Base-by-base conservation (phyloP, 2,797 vertebrate genomes). In the Pagetopsis macropterus region DNA sequence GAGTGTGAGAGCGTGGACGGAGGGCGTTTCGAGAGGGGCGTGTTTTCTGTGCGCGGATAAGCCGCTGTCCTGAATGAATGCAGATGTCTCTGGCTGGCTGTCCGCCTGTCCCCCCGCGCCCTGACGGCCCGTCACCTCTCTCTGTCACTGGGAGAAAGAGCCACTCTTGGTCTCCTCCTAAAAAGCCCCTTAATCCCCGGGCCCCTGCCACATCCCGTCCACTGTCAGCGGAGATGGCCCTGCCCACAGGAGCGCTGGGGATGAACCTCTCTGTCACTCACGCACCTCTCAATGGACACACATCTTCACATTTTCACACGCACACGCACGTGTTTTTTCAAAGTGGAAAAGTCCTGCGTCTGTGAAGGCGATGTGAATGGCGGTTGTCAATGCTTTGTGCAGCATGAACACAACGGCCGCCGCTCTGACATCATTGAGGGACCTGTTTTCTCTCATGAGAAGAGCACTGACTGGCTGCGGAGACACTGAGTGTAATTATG, bases 1-100 rank as follows among this genome's bases (percentile, higher is more conserved):
- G 78, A 81, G 83, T 89, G 87, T 84, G 89, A 77, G 87, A 90
- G 87, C 60, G 81, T 70, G 74, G 84, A 84, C 31, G 73, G 89
- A 86, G 82, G 90, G 89, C 83, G 91, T 88, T 89, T 88, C 76
- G 8, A 72, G 86, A 84, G 89, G 33, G 90, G 87, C 78, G 89
- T 91, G 74, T 88, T 94, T 93, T 96, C 94, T 94, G 95, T 96
- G 94, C 93, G 64, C 90, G 92, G 93, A 95, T 96, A 96, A 95
- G 96, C 96, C 90, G 94, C 94, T 72, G 87, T 95, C 94, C 94
- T 95, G 96, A 97, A 96, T 98, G 96, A 97, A 97, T 97, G 96
- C 97, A 97, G 96, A 97, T 97, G 96, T 96, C 96, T 96, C 95
- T 88, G 85, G 87, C 94, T 61, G 87, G 92, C 94, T 93, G 95